phyloP scores from a whole-genome alignment of 92 coral and sea anemone species.

The Porites rus region DNA sequence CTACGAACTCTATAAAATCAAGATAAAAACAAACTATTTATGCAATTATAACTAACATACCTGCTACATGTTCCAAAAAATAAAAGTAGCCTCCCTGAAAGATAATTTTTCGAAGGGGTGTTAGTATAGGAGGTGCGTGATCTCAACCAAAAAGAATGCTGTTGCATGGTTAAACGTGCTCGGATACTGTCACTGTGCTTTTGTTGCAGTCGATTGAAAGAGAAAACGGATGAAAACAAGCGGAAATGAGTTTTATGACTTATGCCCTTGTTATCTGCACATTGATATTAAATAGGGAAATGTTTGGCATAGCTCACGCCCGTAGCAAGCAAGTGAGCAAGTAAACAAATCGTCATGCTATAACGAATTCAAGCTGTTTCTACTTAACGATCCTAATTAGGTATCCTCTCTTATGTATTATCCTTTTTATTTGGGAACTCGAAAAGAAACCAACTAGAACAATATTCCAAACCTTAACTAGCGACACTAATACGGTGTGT shows the following conservation, averaged over 20 bases:
- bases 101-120: background rate
- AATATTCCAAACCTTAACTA: background rate
- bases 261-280: background rate
- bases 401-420: background rate
- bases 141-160: background rate
- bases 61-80: conserved; percentile 95
- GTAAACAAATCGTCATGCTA: background rate
- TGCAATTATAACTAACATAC: conserved; percentile 46
- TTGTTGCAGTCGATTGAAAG: background rate
- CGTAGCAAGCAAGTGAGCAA: background rate
- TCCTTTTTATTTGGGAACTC: background rate
- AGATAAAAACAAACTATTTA: background rate
- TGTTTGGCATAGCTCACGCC: background rate
- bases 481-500: background rate
- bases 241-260: conserved; percentile 33
- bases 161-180: background rate
- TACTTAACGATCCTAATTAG: background rate
- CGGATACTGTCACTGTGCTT: background rate
- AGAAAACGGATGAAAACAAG: conserved; percentile 21
- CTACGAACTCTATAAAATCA: background rate
- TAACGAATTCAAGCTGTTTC: too few species aligned
- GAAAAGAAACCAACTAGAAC: background rate
- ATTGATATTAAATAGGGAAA: background rate
- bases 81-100: conserved; percentile 91
- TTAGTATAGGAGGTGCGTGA: background rate